Conservation (phyloP, 2,888 invertebrate genomes). For the Adineta ricciae region DNA sequence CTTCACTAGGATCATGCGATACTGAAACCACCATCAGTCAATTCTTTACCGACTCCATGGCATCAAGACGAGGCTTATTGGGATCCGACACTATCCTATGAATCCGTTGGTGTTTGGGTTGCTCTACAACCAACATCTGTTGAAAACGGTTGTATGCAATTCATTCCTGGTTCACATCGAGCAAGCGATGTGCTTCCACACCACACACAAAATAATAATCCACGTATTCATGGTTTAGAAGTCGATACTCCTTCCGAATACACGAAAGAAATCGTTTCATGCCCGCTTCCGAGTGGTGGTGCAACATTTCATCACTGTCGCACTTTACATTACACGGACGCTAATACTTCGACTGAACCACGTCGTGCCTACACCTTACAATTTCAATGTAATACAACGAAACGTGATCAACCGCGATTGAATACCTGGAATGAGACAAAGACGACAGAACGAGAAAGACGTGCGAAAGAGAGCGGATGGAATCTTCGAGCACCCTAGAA, state of each 20-base stretch:
- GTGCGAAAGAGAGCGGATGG: conserved; percentile 13
- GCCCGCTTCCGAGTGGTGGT: background rate
- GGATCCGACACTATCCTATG: background rate
- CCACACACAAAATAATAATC: conserved; percentile 14
- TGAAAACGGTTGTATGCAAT: conserved; percentile 16
- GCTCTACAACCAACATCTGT: background rate
- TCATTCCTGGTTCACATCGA: background rate
- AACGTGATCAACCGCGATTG: background rate
- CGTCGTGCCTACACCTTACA: background rate
- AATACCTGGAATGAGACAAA: background rate
- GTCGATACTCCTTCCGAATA: background rate
- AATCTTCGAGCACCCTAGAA: background rate
- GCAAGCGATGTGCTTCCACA: background rate
- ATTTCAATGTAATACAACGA: conserved; percentile 1
- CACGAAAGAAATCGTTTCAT: background rate
- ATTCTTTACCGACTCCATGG: background rate
- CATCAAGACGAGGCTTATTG: conserved; percentile 17
- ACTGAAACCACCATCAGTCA: background rate
- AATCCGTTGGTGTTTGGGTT: conserved; percentile 2
- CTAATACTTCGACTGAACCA: background rate
- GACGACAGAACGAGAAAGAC: background rate
- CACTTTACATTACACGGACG: background rate
- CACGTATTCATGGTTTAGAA: conserved; percentile 1
- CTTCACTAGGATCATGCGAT: conserved; percentile 21
- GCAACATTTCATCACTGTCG: conserved; percentile 17